Evolutionary conservation across 2,888 invertebrate genomes (phyloP).

Genomic region (Acanthopleura granulata): DNA sequence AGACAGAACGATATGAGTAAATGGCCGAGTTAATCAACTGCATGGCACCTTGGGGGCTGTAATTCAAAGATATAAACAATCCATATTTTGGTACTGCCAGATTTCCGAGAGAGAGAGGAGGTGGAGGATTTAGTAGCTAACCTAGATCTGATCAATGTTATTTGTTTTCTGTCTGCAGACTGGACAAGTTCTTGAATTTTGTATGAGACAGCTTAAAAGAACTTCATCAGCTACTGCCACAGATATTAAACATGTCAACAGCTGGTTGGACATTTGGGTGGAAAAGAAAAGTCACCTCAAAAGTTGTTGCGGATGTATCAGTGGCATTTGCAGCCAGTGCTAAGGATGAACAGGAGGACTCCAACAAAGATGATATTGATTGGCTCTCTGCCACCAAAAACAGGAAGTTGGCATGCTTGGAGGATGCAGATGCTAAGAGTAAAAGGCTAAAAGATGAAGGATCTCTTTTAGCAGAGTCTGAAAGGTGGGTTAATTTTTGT

Average conservation of each 20-base stretch:
- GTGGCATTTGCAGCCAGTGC: slow-evolving; percentile 54
- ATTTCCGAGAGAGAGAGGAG: too few species aligned
- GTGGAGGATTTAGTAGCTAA: too few species aligned
- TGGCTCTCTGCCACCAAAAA: slow-evolving; percentile 35
- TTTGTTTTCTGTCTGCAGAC: too few species aligned
- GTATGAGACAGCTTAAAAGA: too few species aligned
- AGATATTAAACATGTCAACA: neutral
- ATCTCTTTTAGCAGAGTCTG: slow-evolving; percentile 59
- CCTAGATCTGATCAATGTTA: too few species aligned
- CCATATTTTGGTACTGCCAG: too few species aligned
- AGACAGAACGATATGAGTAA: too few species aligned
- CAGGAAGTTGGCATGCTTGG: slow-evolving; percentile 49
- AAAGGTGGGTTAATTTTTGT: slow-evolving; percentile 49
- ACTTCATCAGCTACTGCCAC: too few species aligned
- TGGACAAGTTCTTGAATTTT: too few species aligned
- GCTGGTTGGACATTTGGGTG: slow-evolving; percentile 53
- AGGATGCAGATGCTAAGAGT: slow-evolving; percentile 61
- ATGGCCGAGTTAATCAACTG: too few species aligned
- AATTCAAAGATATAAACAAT: too few species aligned
- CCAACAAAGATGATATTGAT: slow-evolving; percentile 44
- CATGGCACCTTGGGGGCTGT: too few species aligned
- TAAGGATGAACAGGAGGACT: slow-evolving; percentile 50
- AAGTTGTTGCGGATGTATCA: slow-evolving; percentile 45
- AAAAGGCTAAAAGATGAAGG: slow-evolving; percentile 63
- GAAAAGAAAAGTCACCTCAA: slow-evolving; percentile 64